Percentiles rank a stretch among this genome's conserved stretches.
Conservation (phyloP, 2,888 invertebrate genomes). For the Tachina fera region DNA sequence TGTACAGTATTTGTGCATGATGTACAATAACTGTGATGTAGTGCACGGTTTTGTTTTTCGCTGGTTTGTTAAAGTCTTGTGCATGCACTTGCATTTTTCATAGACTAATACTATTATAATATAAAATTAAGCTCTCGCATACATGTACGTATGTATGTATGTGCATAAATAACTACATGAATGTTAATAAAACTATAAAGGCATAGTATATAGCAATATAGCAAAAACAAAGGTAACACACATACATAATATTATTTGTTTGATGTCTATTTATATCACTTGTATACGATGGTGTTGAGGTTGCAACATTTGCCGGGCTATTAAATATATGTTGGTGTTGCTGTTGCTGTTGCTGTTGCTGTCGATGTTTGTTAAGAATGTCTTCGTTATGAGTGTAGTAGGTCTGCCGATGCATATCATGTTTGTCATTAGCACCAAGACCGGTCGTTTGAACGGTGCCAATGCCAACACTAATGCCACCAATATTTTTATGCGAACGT, state of each 20-base stretch:
- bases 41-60: constrained; percentile 3
- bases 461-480: constrained; percentile 70
- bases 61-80: constrained; percentile 2
- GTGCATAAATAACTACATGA: constrained; percentile 1
- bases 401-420: constrained; percentile 68
- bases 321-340: constrained; percentile 58
- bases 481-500: constrained; percentile 63
- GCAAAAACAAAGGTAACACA: constrained; percentile 49
- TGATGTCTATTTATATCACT: constrained; percentile 74
- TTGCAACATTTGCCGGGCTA: constrained; percentile 55
- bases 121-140: background rate
- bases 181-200: background rate
- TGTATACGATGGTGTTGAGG: constrained; percentile 69
- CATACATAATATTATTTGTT: constrained; percentile 75
- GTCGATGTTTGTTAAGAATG: constrained; percentile 58
- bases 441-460: constrained; percentile 68
- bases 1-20: background rate
- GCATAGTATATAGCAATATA: constrained; percentile 59
- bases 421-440: constrained; percentile 60
- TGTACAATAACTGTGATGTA: background rate
- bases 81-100: constrained; percentile 7
- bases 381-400: constrained; percentile 66
- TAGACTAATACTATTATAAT: constrained; percentile 17
- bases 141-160: background rate
- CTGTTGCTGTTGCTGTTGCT: constrained; percentile 65